Conservation (phyloP, 2,113 vertebrate species). For the Microcebus lehilahytsara region DNA sequence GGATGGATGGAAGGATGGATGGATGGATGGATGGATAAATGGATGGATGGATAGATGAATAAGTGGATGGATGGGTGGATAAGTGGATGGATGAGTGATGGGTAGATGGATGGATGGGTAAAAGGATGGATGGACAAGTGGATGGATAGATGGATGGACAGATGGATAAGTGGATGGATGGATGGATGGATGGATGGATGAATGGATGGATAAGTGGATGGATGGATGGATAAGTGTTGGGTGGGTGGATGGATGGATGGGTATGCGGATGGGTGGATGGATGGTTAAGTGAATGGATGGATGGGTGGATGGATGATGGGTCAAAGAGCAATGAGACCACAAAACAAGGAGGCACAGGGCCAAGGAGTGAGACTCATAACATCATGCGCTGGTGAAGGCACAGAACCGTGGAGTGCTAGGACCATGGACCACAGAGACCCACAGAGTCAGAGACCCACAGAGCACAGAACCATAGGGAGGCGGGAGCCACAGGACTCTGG, state of each 20-base stretch:
- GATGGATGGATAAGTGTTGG: too few species aligned
- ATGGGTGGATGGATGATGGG: background rate
- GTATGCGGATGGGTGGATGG: background rate
- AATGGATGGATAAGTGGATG: background rate
- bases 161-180: too few species aligned
- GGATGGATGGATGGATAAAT: too few species aligned
- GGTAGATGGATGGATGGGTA: background rate
- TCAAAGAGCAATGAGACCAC: background rate
- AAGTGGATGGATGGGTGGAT: too few species aligned
- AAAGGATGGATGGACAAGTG: too few species aligned
- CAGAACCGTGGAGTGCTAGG: background rate
- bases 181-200: too few species aligned
- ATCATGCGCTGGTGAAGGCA: background rate
- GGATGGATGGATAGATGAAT: too few species aligned
- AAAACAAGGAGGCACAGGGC: background rate
- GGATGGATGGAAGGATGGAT: too few species aligned
- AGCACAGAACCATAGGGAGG: background rate
- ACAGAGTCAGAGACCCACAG: background rate
- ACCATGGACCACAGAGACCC: rapidly evolving
- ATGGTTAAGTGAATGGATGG: background rate
- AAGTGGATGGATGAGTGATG: too few species aligned
- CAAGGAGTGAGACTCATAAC: background rate
- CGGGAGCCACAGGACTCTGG: background rate
- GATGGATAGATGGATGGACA: too few species aligned
- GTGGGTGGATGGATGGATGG: background rate